These are phyloP conservation scores for Leucozona laternaria DNA, from an alignment of 2,888 invertebrate species.

Conservation along the genomic window DNA sequence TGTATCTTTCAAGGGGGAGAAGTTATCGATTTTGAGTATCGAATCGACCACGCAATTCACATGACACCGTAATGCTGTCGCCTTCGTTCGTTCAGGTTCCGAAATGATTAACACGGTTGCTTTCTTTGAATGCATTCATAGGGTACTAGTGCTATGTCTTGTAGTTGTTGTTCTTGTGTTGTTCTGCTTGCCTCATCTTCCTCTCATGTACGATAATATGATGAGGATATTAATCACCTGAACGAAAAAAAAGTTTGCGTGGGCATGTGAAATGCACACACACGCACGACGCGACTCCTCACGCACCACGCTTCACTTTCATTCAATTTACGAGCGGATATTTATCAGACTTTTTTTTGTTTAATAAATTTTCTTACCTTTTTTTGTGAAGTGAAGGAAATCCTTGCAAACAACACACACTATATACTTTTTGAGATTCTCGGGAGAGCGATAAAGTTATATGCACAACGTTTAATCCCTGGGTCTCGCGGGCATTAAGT, in stretches of 20 bases:
- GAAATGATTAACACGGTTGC: constrained; percentile 63
- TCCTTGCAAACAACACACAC: constrained; percentile 52
- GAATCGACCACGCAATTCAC: constrained; percentile 68
- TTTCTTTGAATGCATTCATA: constrained; percentile 52
- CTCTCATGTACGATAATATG: constrained; percentile 1
- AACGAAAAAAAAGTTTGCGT: constrained; percentile 47
- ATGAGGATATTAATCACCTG: constrained; percentile 65
- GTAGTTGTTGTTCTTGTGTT: background rate
- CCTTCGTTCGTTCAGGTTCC: constrained; percentile 30
- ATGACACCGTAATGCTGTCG: constrained; percentile 48
- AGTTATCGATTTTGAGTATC: constrained; percentile 66
- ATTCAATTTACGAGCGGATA: constrained; percentile 61
- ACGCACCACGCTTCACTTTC: constrained; percentile 55
- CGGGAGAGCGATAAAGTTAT: constrained; percentile 51
- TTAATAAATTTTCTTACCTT: background rate
- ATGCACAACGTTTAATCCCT: constrained; percentile 55
- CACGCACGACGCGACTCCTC: constrained; percentile 66
- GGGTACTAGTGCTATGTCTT: background rate
- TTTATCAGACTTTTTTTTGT: constrained; percentile 46
- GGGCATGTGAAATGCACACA: constrained; percentile 55
- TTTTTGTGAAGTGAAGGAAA: constrained; percentile 12
- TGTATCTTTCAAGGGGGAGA: background rate
- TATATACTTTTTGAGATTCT: constrained; percentile 30
- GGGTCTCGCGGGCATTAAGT: constrained; percentile 57
- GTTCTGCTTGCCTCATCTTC: constrained; percentile 17